phyloP scores from a whole-genome alignment of 2,113 vertebrate species.

The Cyphomyrus discorhynchus region DNA sequence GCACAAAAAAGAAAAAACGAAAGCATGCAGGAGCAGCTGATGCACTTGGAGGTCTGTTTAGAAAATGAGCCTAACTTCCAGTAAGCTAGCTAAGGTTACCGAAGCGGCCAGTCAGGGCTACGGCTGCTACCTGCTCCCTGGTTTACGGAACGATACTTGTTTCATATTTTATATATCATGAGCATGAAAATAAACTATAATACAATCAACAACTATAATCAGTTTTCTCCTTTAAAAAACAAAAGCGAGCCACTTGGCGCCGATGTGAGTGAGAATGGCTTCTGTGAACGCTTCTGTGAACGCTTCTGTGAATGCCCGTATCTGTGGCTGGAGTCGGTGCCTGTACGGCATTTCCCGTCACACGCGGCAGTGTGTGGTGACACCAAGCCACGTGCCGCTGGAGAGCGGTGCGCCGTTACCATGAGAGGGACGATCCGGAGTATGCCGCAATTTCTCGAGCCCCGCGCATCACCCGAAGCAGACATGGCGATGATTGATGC shows the following conservation, averaged over 20 bases:
- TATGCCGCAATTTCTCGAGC: background rate
- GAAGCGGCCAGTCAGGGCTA: too few relatives aligned
- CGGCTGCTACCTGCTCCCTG: background rate
- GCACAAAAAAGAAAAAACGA: background rate
- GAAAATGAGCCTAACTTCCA: background rate
- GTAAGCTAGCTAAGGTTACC: background rate
- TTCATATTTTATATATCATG: background rate
- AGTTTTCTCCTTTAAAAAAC: background rate
- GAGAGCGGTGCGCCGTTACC: too few relatives aligned
- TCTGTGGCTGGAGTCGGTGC: background rate
- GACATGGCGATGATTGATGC: background rate
- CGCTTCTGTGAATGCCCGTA: too few relatives aligned
- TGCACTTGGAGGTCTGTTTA: background rate
- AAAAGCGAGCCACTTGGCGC: background rate
- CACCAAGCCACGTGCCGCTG: too few relatives aligned
- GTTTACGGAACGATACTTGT: background rate
- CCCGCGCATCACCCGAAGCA: background rate
- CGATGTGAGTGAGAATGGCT: too few relatives aligned
- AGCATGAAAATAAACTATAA: background rate
- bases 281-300: too few relatives aligned
- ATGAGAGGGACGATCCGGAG: background rate
- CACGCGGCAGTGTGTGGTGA: too few relatives aligned
- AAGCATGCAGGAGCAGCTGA: background rate
- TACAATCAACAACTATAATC: background rate
- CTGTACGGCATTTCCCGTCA: background rate